Base-by-base conservation (phyloP, 2,888 invertebrate genomes). In the Ennomos fuscantarius region DNA sequence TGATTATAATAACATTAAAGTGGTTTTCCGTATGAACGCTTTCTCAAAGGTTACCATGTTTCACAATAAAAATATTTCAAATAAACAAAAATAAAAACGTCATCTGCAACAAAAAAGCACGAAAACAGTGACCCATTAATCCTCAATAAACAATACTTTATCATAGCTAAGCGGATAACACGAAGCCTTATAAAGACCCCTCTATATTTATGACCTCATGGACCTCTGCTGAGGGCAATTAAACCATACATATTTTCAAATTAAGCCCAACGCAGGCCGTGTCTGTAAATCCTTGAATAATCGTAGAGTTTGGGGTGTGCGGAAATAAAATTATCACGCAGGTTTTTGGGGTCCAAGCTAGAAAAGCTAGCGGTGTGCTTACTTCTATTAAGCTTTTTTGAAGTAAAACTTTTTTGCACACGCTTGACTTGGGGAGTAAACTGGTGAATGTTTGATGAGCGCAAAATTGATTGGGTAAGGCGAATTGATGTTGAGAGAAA, bases 191-290 rank as follows among this genome's bases (percentile, higher is more conserved):
- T 74, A 74, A 72, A 63, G 67, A 65, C 66, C 48, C 43, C 40
- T 55, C 45, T 47, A 64, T 68, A 76, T 79, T 77, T 74, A 75
- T 73, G 66, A 70, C 56, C 52, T 55, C 44, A 46, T 50, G 52
- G 51, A 56, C 59, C 61, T 55, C 42, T 52, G 52, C 39, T 46
- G 39, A 51, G 49, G 66, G 77, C 82, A 87, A 89, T 88, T 86
- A 88, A 82, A 78, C 77, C 74, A 70, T 78, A 74, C 85, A 89
- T 90, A 89, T 89, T 89, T 89, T 84, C 87, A 85, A 80, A 89
- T 90, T 88, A 88, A 82, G 73, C 73, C 72, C 64, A 80, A 82
- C 81, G 74, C 73, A 69, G 50, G 48, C 51, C 67, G 70, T 78
- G 79, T 72, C 72, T 78, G 83, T 80, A 84, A 87, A 88, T 85